These are phyloP conservation scores for Etheostoma spectabile DNA, from an alignment of 2,113 vertebrate genomes.

Conservation along the genomic window DNA sequence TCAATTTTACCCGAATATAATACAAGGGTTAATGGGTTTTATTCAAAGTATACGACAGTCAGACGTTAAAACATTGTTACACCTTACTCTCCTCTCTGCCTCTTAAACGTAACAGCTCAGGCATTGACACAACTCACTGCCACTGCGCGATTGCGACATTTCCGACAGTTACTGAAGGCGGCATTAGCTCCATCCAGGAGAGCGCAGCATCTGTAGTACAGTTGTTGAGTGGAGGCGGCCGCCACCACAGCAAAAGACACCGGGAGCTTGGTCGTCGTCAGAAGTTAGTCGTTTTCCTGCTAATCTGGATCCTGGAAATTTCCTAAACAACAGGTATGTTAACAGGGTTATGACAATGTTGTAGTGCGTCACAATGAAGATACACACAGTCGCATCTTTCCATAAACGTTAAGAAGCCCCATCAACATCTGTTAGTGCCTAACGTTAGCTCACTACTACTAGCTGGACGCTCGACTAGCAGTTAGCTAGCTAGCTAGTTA, in stretches of 20 bases:
- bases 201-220: constrained; percentile 29
- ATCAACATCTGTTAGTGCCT: constrained; percentile 14
- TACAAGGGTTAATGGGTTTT: too few relatives aligned
- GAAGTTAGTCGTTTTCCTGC: constrained; percentile 30
- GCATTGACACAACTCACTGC: not conserved
- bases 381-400: constrained; percentile 13
- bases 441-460: not conserved
- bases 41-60: not conserved
- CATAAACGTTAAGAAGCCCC: not conserved
- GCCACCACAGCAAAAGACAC: not conserved
- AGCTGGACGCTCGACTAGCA: constrained; percentile 56
- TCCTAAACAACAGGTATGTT: constrained; percentile 58
- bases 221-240: constrained; percentile 1
- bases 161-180: constrained; percentile 52
- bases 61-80: not conserved
- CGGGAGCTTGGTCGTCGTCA: constrained; percentile 23
- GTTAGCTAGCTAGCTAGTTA: not conserved
- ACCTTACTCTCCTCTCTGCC: not conserved
- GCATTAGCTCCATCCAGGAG: constrained; percentile 28
- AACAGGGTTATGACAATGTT: not conserved
- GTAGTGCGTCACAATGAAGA: not conserved
- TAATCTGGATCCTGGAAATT: not conserved
- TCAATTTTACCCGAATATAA: too few relatives aligned
- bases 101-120: not conserved
- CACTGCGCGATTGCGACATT: constrained; percentile 7